Conservation (phyloP, 2,113 vertebrate genomes). For the Ivindomyrus marchei region DNA sequence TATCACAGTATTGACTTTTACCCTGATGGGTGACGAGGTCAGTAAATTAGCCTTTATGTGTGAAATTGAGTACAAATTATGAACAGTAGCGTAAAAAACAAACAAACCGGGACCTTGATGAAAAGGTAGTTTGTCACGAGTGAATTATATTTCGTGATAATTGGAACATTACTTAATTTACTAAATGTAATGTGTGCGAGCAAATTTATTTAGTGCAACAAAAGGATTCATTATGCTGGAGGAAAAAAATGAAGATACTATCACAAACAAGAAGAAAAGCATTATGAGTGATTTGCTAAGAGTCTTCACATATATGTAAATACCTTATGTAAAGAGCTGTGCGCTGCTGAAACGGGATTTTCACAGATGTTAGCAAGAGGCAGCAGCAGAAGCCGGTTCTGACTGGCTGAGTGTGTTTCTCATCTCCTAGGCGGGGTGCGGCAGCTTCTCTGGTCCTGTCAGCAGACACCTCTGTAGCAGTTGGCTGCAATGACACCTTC, state of each 20-base stretch:
- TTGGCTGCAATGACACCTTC: background rate
- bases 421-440: background rate
- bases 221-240: background rate
- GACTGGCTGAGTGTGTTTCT: background rate
- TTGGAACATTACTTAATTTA: background rate
- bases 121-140: background rate
- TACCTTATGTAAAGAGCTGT: background rate
- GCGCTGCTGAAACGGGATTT: background rate
- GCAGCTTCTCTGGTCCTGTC: background rate
- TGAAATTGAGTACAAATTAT: constrained; percentile 22
- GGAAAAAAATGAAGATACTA: background rate
- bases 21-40: constrained; percentile 21
- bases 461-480: background rate
- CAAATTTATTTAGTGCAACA: background rate
- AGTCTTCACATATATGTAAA: background rate
- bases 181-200: background rate
- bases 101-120: background rate
- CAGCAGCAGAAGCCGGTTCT: background rate
- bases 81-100: background rate
- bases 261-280: background rate
- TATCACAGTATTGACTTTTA: constrained; percentile 38
- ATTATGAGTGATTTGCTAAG: background rate
- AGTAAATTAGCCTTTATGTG: constrained; percentile 21
- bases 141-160: background rate
- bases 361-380: background rate